These are phyloP conservation scores for Elysia chlorotica DNA, from an alignment of 1,140 invertebrate genomes.

Conservation along the genomic window DNA sequence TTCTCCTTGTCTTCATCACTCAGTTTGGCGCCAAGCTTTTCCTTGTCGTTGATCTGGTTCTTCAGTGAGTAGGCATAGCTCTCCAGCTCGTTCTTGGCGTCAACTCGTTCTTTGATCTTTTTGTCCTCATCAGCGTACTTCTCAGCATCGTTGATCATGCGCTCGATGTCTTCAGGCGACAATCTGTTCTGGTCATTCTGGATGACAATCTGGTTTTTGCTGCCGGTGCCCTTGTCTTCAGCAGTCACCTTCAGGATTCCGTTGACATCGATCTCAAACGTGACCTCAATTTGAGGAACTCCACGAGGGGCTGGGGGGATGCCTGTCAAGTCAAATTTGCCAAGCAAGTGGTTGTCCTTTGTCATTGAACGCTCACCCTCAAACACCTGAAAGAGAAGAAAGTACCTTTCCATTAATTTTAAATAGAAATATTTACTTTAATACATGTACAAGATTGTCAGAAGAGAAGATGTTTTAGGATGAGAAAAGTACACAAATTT, in stretches of 20 bases:
- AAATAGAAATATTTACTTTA: too few species aligned
- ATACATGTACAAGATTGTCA: too few species aligned
- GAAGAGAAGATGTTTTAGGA: too few species aligned
- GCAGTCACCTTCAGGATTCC: slow-evolving; percentile 92
- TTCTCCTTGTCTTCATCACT: slow-evolving; percentile 91
- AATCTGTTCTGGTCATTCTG: slow-evolving; percentile 97
- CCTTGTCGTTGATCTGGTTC: slow-evolving; percentile 96
- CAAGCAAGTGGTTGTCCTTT: slow-evolving; percentile 97
- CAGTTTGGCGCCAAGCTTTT: slow-evolving; percentile 94
- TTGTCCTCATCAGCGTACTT: slow-evolving; percentile 52
- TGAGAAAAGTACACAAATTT: too few species aligned
- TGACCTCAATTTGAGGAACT: slow-evolving; percentile 99
- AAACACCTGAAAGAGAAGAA: slow-evolving; percentile 78
- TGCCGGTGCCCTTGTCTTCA: slow-evolving; percentile 98
- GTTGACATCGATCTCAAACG: slow-evolving; percentile 99
- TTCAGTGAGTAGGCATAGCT: slow-evolving; percentile 98
- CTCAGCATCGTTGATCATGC: slow-evolving; percentile 79
- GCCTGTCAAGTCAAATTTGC: slow-evolving; percentile 98
- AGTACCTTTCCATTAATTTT: too few species aligned
- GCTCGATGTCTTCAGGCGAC: slow-evolving; percentile 96
- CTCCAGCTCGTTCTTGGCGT: slow-evolving; percentile 86
- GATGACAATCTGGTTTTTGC: slow-evolving; percentile 98
- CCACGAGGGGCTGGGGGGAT: slow-evolving; percentile 97
- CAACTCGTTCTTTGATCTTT: slow-evolving; percentile 85
- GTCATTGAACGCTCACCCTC: slow-evolving; percentile 99